Base-by-base conservation (phyloP, 2,888 invertebrate genomes). In the Harmothoe impar region DNA sequence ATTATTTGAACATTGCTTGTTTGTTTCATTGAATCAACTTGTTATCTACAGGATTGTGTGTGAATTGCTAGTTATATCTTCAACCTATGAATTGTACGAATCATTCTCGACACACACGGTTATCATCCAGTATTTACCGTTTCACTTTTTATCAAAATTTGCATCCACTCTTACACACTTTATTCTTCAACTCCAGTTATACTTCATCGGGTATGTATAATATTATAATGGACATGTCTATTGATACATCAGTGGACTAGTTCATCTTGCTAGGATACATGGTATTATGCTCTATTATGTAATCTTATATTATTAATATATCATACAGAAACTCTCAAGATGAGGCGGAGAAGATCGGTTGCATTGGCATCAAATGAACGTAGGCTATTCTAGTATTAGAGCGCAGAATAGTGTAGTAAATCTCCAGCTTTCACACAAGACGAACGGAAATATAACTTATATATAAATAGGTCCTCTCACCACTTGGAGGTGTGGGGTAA, bases 161-260 rank as follows among this genome's bases (percentile, higher is more conserved):
- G 62, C 62, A 62, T 3, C 7, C 20, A 62, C 15, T n/a, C 20
- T 20, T n/a, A 1, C 62, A 62, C 0, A 7, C 62, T 15, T 62
- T 5, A n/a, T 62, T 7, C 20, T 62, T 62, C 20, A 62, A 3
- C 20, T 62, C 15, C 23, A 7, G 43, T 43, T 62, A 62, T 62
- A 62, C 62, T 62, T 62, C 62, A n/a, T 62, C 20, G n/a, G 23
- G 62, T n/a, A 62, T 62, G 62, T n/a, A 62, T 62, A 15, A n/a
- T n/a, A n/a, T n/a, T n/a, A n/a, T n/a, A 3, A 62, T n/a, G 20
- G 62, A 62, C 62, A n/a, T 62, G n/a, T 62, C 62, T 62, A 62
- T n/a, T 62, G 62, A 62, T 62, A 62, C 62, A 62, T 62, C 62
- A n/a, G 62, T n/a, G n/a, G 62, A 62, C 62, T 62, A 62, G 62